A percentile compares a stretch with the other conserved stretches of the same genome.
Conservation (phyloP, 1,140 invertebrate genomes). For the Achroia grisella region DNA sequence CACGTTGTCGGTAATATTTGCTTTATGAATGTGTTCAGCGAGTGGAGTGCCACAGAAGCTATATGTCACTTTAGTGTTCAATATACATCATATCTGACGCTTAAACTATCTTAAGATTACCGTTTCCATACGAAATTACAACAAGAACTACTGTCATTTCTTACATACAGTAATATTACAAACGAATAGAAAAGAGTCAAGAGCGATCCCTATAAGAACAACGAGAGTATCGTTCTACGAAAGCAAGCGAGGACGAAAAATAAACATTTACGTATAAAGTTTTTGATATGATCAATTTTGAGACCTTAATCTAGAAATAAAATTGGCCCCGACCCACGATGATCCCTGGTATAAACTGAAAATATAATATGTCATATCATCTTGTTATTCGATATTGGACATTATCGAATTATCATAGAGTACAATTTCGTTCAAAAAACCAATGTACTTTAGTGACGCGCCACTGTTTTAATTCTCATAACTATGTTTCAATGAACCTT, state of each 20-base stretch:
- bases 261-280: conserved; percentile 58
- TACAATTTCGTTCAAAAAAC: no score
- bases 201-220: conserved; percentile 12
- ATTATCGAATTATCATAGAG: no score
- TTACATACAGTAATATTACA: conserved; percentile 46
- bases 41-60: conserved; percentile 12
- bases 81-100: conserved; percentile 47
- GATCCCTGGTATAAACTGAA: no score
- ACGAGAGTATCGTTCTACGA: conserved; percentile 31
- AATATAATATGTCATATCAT: no score
- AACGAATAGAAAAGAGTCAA: conserved; percentile 35
- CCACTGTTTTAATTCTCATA: no score
- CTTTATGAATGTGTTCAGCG: conserved; percentile 3
- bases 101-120: conserved; percentile 49
- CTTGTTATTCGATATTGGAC: no score
- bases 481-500: no score
- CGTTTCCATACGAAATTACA: conserved; percentile 57
- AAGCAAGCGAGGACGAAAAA: conserved; percentile 52
- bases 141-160: conserved; percentile 50
- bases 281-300: conserved; percentile 67
- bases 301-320: conserved; percentile 42
- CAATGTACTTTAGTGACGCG: no score
- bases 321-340: conserved; percentile 8
- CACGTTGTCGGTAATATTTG: conserved; percentile 13
- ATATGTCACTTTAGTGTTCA: conserved; percentile 21